Base-by-base conservation (phyloP, 2,113 vertebrate genomes). In the Larimichthys crocea region DNA sequence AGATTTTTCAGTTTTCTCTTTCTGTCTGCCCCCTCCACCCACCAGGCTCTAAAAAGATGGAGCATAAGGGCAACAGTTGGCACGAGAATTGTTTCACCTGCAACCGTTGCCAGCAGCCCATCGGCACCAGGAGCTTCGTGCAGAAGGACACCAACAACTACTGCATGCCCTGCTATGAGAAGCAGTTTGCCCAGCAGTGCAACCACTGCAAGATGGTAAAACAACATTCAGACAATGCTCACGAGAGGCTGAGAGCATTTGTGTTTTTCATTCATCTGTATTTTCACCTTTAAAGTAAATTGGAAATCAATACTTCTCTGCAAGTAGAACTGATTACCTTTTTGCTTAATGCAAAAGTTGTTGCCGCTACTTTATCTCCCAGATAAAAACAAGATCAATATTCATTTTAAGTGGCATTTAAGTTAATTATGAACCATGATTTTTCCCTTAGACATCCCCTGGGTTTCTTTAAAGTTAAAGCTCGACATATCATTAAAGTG, bases 61-160 rank as follows among this genome's bases (percentile, higher is more conserved):
- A 99, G 88, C 97, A 99, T 63, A 98, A 97, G 85, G 97, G 97
- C 62, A 97, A 94, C 91, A 99, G 97, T 88, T 99, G 98, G 98
- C 98, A 99, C 0, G 97, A 99, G 96, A 97, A 96, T 31, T 99
- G 98, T 82, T 99, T 99, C 76, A 94, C 93, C 92, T 99, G 98
- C 89, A 95, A 94, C 74, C 96, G 87, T 44, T 99, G 98, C 92
- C 97, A 97, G 76, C 97, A 98, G 90, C 97, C 98, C 0, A 99
- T 99, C 0, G 98, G 98, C 83, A 99, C 97, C 82, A 97, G 96
- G 93, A 99, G 96, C 88, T 99, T 99, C 84, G 97, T 99, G 85
- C 97, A 96, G 2, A 99, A 97, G 88, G 97, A 99, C 2, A 90
- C 85, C 76, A 94, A 94, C 79, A 98, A 98, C 91, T 99, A 97